phyloP scores from a whole-genome alignment of 2,113 vertebrate species.

The Canis aureus region DNA sequence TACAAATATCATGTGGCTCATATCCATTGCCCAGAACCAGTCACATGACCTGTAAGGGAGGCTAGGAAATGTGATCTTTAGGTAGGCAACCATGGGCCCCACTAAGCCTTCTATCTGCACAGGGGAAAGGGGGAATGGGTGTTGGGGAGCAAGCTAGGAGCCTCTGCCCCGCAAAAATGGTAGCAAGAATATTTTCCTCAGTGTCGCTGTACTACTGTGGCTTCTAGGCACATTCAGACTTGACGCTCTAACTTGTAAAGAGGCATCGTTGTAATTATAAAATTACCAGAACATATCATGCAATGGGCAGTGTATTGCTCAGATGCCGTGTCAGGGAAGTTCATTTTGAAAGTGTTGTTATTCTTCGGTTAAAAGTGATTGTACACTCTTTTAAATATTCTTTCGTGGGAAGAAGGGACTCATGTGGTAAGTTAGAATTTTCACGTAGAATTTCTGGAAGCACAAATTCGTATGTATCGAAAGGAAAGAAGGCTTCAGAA shows the following conservation, averaged over 20 bases:
- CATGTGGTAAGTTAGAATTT: slow-evolving; percentile 41
- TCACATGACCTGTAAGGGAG: background rate
- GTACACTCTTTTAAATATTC: background rate
- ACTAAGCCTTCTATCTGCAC: background rate
- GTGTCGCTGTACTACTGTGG: background rate
- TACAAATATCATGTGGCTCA: background rate
- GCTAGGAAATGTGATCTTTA: background rate
- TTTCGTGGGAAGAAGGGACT: background rate
- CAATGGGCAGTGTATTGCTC: background rate
- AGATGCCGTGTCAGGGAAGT: background rate
- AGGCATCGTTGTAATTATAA: background rate
- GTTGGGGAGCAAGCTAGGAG: background rate
- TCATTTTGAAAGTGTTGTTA: background rate
- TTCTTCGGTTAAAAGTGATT: background rate
- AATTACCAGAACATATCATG: background rate
- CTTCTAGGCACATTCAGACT: background rate
- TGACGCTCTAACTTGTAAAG: background rate
- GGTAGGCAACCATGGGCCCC: background rate
- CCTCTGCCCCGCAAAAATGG: background rate
- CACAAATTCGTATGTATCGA: background rate
- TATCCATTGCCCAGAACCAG: background rate
- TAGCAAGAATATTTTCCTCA: background rate
- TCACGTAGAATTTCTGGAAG: background rate
- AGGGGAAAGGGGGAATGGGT: background rate
- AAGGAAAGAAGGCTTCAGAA: slow-evolving; percentile 16